phyloP scores from a whole-genome alignment of 2,113 vertebrate genomes.

The Lasiurus cinereus region DNA sequence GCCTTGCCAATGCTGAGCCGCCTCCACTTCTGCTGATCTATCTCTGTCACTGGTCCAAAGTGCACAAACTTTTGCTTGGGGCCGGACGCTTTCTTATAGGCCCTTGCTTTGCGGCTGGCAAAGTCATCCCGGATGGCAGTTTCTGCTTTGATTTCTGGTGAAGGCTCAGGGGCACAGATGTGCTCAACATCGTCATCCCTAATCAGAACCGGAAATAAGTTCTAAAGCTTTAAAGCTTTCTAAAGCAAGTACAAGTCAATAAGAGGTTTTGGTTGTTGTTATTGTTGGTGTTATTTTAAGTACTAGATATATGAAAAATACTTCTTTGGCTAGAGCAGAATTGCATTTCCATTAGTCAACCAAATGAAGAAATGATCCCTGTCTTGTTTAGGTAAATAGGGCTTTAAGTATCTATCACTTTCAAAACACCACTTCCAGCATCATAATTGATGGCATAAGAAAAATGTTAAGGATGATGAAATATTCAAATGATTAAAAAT shows the following conservation, averaged over 20 bases:
- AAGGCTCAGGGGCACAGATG: constrained; percentile 70
- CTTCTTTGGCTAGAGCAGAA: constrained; percentile 27
- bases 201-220: constrained; percentile 81
- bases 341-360: constrained; percentile 18
- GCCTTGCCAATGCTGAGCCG: constrained; percentile 88
- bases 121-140: constrained; percentile 87
- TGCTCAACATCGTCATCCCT: constrained; percentile 83
- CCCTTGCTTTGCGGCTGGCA: constrained; percentile 88
- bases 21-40: constrained; percentile 92
- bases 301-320: constrained; percentile 3
- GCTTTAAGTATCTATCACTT: background rate
- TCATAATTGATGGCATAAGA: background rate
- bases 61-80: constrained; percentile 93
- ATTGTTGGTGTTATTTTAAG: background rate
- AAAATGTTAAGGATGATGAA: background rate
- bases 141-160: constrained; percentile 86
- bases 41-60: constrained; percentile 97
- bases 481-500: constrained; percentile 14
- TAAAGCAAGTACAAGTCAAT: constrained; percentile 67
- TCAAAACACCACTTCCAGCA: constrained; percentile 19
- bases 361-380: background rate
- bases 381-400: background rate
- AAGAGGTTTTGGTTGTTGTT: background rate
- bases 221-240: constrained; percentile 77
- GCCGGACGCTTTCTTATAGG: constrained; percentile 86